Base-by-base conservation (phyloP, 2,113 vertebrate species). In the Oenanthe oenanthe region DNA sequence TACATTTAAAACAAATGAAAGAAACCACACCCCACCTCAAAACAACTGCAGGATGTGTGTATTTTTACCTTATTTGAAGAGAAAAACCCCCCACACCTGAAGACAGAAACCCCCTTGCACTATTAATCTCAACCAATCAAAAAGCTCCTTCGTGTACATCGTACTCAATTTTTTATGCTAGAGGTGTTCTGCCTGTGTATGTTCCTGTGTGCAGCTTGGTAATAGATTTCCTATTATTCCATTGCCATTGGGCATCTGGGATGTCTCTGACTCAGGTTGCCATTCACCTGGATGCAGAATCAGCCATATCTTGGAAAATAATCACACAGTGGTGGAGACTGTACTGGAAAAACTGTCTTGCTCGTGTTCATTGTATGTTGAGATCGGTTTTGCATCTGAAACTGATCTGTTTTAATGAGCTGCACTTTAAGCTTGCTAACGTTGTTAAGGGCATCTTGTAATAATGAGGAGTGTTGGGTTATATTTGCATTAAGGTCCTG, bases 381-480 rank as follows among this genome's bases (percentile, higher is more conserved):
- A 74, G 21, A 51, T 32, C 22, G 17, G 36, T 51, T 94, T 89
- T 93, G 57, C 51, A 62, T 84, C 15, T 71, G 38, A 74, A 95
- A 79, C 11, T 14, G 42, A 26, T 90, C 61, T 88, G 50, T 48
- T 87, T 95, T 91, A 85, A 71, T 80, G 50, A 87, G 38, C 38
- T 94, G 53, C 26, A 5, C 42, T 84, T 61, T 9, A 21, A 38
- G 48, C 60, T 92, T 81, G 21, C 26, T 66, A 17, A 38, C 2
- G 16, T 29, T 56, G 7, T 70, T 66, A 73, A 77, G 26, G n/a
- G 8, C 42, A 31, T 57, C 56, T 66, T 77, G 48, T 61, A 28
- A 47, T 60, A 60, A 42, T 68, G 43, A 68, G 60, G 74, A 62
- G 34, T 17, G 34, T 29, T 68, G 5, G 19, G 42, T 57, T 58